Conservation (phyloP, 2,888 invertebrate genomes). For the Dimorphilus gyrociliatus region DNA sequence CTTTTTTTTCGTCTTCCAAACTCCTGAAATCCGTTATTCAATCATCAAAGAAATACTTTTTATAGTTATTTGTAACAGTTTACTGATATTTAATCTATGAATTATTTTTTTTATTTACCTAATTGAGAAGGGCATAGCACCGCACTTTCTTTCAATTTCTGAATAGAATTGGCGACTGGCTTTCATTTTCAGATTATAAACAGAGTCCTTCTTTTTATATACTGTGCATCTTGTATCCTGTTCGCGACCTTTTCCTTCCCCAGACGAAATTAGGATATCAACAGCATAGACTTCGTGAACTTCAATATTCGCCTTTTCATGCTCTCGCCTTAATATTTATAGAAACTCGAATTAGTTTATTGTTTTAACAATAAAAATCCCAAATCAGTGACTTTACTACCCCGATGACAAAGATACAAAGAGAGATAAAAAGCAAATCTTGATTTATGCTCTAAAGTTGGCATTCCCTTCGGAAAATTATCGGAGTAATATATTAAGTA, state of each 20-base stretch:
- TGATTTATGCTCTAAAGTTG: background rate
- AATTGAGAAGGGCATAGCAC: slow-evolving; percentile 91
- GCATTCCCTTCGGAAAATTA: background rate
- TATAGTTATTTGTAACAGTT: background rate
- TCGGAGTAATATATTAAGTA: background rate
- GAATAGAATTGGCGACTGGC: slow-evolving; percentile 55
- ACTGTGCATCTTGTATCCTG: slow-evolving; percentile 87
- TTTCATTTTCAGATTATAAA: slow-evolving; percentile 91
- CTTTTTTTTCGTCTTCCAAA: slow-evolving; percentile 92
- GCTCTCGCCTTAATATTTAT: slow-evolving; percentile 53
- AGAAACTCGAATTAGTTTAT: background rate
- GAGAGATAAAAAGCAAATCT: slow-evolving; percentile 1
- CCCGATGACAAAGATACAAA: too few species aligned
- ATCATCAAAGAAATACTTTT: background rate
- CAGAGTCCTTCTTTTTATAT: slow-evolving; percentile 92
- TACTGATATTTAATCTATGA: background rate
- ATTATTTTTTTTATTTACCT: too few species aligned
- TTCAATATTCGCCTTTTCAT: slow-evolving; percentile 87
- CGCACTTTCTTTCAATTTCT: slow-evolving; percentile 53
- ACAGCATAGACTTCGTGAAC: slow-evolving; percentile 94
- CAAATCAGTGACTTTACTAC: too few species aligned
- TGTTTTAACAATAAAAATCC: background rate
- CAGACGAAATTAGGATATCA: slow-evolving; percentile 89
- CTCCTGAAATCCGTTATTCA: slow-evolving; percentile 8
- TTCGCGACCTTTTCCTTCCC: slow-evolving; percentile 62